A percentile compares a stretch with the other conserved stretches of the same genome.
Conservation (phyloP, 2,888 invertebrate genomes). For the Hedya salicella region DNA sequence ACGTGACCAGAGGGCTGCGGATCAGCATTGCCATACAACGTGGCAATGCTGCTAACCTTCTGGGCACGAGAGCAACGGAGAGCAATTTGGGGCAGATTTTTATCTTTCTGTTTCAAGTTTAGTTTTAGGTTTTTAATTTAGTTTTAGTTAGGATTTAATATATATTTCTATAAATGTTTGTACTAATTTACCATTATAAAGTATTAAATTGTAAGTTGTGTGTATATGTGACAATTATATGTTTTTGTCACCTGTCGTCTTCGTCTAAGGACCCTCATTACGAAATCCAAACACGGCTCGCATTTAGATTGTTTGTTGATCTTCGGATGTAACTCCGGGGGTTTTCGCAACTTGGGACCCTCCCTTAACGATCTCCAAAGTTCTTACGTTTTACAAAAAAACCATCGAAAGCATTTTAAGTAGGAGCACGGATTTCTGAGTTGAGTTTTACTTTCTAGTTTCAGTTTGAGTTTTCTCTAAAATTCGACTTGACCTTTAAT, state of each 20-base stretch:
- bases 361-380: constrained; percentile 15
- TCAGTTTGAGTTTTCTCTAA: constrained; percentile 1
- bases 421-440: not conserved
- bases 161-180: no score
- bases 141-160: no score
- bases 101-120: no score
- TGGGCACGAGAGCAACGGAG: no score
- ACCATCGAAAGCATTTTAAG: not conserved
- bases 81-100: no score
- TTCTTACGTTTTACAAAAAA: constrained; percentile 12
- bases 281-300: constrained; percentile 9
- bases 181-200: no score
- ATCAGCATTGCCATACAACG: no score
- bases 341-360: constrained; percentile 1
- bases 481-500: no score
- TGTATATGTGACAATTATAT: not conserved
- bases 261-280: not conserved
- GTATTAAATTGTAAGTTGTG: no score
- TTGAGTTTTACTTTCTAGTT: constrained; percentile 4
- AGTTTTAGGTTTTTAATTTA: no score
- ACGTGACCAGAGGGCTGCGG: no score
- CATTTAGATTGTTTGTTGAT: constrained; percentile 17
- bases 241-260: not conserved
- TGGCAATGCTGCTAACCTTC: no score
- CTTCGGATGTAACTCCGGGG: constrained; percentile 9